Evolutionary conservation across 2,888 invertebrate species (phyloP).

Genomic region (Heliconius ismenius): DNA sequence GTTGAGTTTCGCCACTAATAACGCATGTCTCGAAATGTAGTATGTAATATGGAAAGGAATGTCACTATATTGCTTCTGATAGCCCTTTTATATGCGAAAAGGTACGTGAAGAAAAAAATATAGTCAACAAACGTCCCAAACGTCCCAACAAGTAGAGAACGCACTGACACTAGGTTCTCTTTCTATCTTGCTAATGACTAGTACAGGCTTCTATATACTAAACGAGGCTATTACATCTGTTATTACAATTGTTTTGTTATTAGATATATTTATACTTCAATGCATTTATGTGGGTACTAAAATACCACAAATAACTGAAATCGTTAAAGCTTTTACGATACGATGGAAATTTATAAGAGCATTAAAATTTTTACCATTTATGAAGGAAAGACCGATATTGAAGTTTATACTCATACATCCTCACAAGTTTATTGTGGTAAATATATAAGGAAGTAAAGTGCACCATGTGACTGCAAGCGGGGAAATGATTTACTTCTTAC

Average conservation of each 20-base stretch:
- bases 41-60: too few relatives aligned
- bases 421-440: not conserved
- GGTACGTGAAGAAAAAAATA: too few relatives aligned
- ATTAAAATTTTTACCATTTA: constrained; percentile 8
- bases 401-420: not conserved
- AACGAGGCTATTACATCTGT: not conserved
- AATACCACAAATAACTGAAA: constrained; percentile 2
- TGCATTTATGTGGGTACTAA: constrained; percentile 3
- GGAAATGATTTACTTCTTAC: not conserved
- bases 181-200: not conserved
- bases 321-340: constrained; percentile 11
- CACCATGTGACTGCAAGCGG: not conserved
- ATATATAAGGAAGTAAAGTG: not conserved
- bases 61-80: too few relatives aligned
- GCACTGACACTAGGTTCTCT: not conserved
- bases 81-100: too few relatives aligned
- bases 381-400: not conserved
- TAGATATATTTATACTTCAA: not conserved
- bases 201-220: not conserved
- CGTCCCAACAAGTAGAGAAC: not conserved
- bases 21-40: too few relatives aligned
- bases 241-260: not conserved
- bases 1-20: not conserved
- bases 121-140: too few relatives aligned
- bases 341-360: constrained; percentile 9